phyloP scores from a whole-genome alignment of 1,140 invertebrate genomes.

The Idris sp. region DNA sequence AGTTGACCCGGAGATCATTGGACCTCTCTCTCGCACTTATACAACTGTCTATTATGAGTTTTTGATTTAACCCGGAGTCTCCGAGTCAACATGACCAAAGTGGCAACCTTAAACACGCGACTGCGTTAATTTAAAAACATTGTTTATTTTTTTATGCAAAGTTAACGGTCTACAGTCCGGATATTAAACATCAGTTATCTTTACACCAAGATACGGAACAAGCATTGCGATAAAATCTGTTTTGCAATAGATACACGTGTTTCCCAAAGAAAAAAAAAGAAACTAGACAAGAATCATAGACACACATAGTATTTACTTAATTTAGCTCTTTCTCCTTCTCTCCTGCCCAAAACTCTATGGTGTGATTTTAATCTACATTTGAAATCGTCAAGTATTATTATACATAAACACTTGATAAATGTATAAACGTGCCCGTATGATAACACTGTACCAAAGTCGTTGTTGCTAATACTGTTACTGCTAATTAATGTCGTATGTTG shows the following conservation, averaged over 20 bases:
- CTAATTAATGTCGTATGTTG: slow-evolving; percentile 77
- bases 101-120: too few species aligned
- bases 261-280: slow-evolving; percentile 5
- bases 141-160: slow-evolving; percentile 47
- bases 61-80: too few species aligned
- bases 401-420: slow-evolving; percentile 37
- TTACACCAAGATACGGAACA: too few species aligned
- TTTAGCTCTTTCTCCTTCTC: slow-evolving; percentile 30
- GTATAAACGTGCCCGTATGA: slow-evolving; percentile 35
- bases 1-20: too few species aligned
- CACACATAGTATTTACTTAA: slow-evolving; percentile 53
- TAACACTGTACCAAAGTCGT: slow-evolving; percentile 64
- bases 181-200: neutral
- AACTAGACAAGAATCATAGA: slow-evolving; percentile 26
- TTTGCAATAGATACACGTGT: slow-evolving; percentile 6
- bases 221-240: too few species aligned
- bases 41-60: too few species aligned
- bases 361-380: slow-evolving; percentile 40
- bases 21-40: too few species aligned
- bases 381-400: slow-evolving; percentile 54
- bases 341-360: slow-evolving; percentile 29
- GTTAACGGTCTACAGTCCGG: neutral
- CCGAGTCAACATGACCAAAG: too few species aligned
- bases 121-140: slow-evolving; percentile 19
- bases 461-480: slow-evolving; percentile 68